These are phyloP conservation scores for Chelonia mydas DNA, from an alignment of 2,797 vertebrate species.

Conservation along the genomic window DNA sequence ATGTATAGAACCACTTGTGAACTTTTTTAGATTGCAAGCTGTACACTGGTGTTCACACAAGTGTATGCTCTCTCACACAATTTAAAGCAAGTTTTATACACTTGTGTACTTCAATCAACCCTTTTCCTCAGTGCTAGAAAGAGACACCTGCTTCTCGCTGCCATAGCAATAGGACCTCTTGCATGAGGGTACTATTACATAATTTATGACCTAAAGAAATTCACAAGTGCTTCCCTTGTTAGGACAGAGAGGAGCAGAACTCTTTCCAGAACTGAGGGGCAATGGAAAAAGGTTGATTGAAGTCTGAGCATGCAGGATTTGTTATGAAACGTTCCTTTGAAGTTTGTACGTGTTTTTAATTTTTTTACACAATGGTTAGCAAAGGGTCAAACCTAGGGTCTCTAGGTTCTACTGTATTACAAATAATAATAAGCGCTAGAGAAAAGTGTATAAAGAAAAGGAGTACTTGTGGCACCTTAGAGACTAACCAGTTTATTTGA, in stretches of 20 bases:
- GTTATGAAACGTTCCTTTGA: fast-evolving
- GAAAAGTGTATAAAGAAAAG: fast-evolving
- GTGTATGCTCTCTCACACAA: background rate
- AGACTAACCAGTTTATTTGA: no score
- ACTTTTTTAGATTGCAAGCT: background rate
- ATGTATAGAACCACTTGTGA: background rate
- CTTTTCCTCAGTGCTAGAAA: background rate
- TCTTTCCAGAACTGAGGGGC: background rate
- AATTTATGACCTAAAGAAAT: background rate
- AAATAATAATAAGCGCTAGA: background rate
- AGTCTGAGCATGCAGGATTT: background rate
- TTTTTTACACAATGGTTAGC: background rate
- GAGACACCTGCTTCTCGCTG: fast-evolving
- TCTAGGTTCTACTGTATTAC: background rate
- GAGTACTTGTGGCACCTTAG: no score
- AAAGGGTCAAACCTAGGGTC: background rate
- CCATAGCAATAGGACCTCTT: background rate
- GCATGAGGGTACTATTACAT: background rate
- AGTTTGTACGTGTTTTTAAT: fast-evolving
- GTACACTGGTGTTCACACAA: background rate
- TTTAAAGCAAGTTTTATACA: background rate
- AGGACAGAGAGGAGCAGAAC: background rate
- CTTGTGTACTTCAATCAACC: background rate
- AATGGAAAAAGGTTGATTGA: background rate
- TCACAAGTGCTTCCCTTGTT: background rate